Evolutionary conservation across 2,888 invertebrate species (phyloP).

Genomic region (Chrysopilus asiliformis): DNA sequence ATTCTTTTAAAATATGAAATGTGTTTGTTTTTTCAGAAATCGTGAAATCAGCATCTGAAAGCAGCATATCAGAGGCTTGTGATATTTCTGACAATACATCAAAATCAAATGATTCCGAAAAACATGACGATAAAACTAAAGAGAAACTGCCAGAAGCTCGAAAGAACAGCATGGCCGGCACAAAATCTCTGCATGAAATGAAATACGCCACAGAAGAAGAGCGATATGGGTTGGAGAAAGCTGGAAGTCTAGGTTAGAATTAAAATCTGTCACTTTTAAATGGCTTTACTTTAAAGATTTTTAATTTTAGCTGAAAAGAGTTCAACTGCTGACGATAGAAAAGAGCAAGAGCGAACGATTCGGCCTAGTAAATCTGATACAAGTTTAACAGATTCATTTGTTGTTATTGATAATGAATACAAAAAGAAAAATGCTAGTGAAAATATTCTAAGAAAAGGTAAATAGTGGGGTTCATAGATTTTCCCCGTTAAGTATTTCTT

Average conservation of each 20-base stretch:
- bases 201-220: constrained; percentile 30
- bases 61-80: constrained; percentile 68
- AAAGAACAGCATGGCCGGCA: constrained; percentile 32
- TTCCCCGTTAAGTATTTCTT: background rate
- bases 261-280: background rate
- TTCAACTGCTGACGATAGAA: constrained; percentile 31
- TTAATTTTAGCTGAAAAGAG: constrained; percentile 17
- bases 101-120: constrained; percentile 51
- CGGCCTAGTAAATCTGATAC: constrained; percentile 83
- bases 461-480: constrained; percentile 1
- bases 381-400: constrained; percentile 81
- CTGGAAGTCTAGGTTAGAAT: constrained; percentile 19
- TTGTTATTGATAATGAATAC: constrained; percentile 49
- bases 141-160: constrained; percentile 19
- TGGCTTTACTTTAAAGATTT: background rate
- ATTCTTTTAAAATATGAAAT: too few relatives aligned
- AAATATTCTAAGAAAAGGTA: constrained; percentile 32
- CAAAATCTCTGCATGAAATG: constrained; percentile 35
- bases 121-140: constrained; percentile 8
- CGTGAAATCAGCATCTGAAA: constrained; percentile 77
- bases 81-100: constrained; percentile 58
- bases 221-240: constrained; percentile 16
- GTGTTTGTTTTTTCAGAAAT: constrained; percentile 36
- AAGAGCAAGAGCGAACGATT: constrained; percentile 46
- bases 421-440: constrained; percentile 23